Percentiles rank a stretch among this genome's conserved stretches.
phyloP scores from a whole-genome alignment of 2,888 invertebrate genomes.

The Scaptomyza flava region DNA sequence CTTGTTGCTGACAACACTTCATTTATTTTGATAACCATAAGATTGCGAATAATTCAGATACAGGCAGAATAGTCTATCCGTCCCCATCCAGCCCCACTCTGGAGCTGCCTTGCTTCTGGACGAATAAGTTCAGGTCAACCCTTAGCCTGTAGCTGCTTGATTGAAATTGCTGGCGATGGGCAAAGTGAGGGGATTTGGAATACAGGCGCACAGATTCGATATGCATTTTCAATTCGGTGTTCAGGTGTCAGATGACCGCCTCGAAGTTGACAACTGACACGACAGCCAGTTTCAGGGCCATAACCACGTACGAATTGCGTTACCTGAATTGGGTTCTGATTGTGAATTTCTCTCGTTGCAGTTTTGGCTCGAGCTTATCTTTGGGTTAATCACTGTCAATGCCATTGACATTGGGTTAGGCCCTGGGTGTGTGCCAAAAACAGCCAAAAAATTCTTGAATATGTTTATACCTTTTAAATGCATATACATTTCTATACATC shows the following conservation, averaged over 20 bases:
- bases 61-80: neutral
- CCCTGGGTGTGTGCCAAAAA: slow-evolving; percentile 29
- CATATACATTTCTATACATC: neutral
- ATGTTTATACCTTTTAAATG: neutral
- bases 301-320: slow-evolving; percentile 2
- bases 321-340: neutral
- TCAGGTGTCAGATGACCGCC: slow-evolving; percentile 66
- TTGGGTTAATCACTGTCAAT: slow-evolving; percentile 30
- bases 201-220: slow-evolving; percentile 49
- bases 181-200: slow-evolving; percentile 6
- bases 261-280: slow-evolving; percentile 76
- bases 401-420: slow-evolving; percentile 41
- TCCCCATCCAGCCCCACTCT: neutral
- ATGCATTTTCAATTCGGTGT: slow-evolving; percentile 71
- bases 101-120: slow-evolving; percentile 2
- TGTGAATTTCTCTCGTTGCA: neutral
- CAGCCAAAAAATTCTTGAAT: slow-evolving; percentile 5
- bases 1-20: slow-evolving; percentile 78
- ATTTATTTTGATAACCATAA: slow-evolving; percentile 80
- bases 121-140: slow-evolving; percentile 61
- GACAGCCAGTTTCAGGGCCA: slow-evolving; percentile 38
- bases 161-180: slow-evolving; percentile 72
- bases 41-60: slow-evolving; percentile 65
- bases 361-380: slow-evolving; percentile 7
- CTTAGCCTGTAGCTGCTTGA: slow-evolving; percentile 71